Evolutionary conservation across 2,888 invertebrate genomes (phyloP).

Genomic region (Drosophila anceps): DNA sequence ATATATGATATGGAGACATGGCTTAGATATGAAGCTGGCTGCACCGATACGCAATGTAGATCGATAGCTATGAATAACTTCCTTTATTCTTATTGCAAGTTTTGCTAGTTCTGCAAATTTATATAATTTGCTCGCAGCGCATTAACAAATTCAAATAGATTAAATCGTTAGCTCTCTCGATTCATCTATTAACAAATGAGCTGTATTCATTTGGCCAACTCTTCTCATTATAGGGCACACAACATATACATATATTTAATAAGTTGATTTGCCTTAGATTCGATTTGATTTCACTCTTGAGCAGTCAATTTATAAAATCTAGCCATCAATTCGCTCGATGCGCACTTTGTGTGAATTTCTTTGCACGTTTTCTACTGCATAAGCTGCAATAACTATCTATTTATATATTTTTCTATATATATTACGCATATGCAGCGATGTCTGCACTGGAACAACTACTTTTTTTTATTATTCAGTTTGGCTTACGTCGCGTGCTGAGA

Average conservation of each 20-base stretch:
- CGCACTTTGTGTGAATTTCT: constrained; percentile 23
- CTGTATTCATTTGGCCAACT: background rate
- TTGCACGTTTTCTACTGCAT: constrained; percentile 28
- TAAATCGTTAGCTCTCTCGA: background rate
- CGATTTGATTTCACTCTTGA: constrained; percentile 9
- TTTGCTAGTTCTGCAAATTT: background rate
- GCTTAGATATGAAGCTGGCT: too few species aligned
- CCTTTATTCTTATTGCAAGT: background rate
- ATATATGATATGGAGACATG: too few species aligned
- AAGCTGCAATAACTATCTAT: constrained; percentile 34
- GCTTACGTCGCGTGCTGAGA: background rate
- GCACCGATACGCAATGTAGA: too few species aligned
- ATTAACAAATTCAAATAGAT: too few species aligned
- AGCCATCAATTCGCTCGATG: constrained; percentile 4
- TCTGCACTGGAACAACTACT: constrained; percentile 59
- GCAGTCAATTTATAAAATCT: constrained; percentile 24
- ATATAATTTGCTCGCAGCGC: background rate
- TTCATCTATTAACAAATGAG: background rate
- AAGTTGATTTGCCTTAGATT: background rate
- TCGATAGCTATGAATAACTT: background rate
- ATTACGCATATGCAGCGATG: constrained; percentile 52
- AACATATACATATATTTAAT: background rate
- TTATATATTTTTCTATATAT: constrained; percentile 4
- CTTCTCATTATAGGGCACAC: too few species aligned
- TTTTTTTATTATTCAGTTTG: background rate